Base-by-base conservation (phyloP, 2,888 invertebrate species). In the Chalcosyrphus nemorum region DNA sequence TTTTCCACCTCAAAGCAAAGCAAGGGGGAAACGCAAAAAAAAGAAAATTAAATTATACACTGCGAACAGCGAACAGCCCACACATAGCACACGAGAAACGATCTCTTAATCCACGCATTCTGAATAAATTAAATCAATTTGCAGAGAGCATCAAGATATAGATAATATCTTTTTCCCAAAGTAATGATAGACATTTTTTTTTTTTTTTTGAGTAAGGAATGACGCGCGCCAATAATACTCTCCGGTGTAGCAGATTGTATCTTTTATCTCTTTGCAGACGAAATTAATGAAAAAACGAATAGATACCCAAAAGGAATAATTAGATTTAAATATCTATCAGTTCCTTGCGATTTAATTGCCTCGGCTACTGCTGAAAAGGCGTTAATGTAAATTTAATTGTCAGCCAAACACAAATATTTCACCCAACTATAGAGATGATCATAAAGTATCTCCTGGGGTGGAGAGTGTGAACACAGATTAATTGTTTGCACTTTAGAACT, bases 71-170 rank as follows among this genome's bases (percentile, higher is more conserved):
- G 6, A 38, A 21, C 54, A 70, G 29, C 72, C 65, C 59, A 80
- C 65, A 47, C 71, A 17, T 5, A 19, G 15, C 11, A 35, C 7
- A 17, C 52, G 21, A 45, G 54, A 72, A 24, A 27, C 21, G 54
- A 75, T 81, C 41, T 81, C 59, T 57, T 63, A 81, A 81, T 74
- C 61, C 74, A 75, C 68, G 68, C 81, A 81, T 68, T 56, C 41
- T 63, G 70, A 75, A 81, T 70, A 75, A 63, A 75, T 70, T 56
- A 63, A 68, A 81, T 81, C 45, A 77, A 61, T 45, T 56, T 70
- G 38, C 29, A 59, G 43, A 63, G 27, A 65, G 43, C 57, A 52
- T 47, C 43, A 24, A 59, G 21, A 50, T n/a, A 9, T 35, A 52
- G 59, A 52, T 29, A 17, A 38, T 35, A 17, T 35, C 32, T n/a